Conservation (phyloP, 2,797 vertebrate genomes). For the Lateolabrax maculatus region DNA sequence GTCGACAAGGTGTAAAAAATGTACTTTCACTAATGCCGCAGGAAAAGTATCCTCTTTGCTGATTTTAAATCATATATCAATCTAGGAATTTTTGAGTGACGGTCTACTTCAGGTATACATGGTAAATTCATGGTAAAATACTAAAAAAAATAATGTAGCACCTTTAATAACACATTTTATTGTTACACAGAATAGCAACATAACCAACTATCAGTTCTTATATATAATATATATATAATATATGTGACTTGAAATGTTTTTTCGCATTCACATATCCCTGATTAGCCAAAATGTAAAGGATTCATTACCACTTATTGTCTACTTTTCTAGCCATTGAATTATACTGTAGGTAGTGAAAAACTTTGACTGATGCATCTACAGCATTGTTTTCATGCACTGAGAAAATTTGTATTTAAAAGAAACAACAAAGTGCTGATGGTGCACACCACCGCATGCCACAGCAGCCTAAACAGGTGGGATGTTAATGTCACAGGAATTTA, state of each 20-base stretch:
- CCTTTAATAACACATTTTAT: background rate
- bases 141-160: background rate
- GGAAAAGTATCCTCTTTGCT: slow-evolving; percentile 1
- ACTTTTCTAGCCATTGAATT: slow-evolving; percentile 9
- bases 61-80: slow-evolving; percentile 4
- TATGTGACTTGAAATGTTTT: too few species aligned
- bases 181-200: background rate
- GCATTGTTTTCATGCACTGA: slow-evolving; percentile 17
- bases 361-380: slow-evolving; percentile 26
- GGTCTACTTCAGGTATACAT: background rate
- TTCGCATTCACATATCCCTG: background rate
- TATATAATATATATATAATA: too few species aligned
- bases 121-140: background rate
- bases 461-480: slow-evolving; percentile 48
- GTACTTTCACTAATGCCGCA: background rate
- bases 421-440: slow-evolving; percentile 53
- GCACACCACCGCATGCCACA: slow-evolving; percentile 31
- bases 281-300: background rate
- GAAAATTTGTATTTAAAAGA: slow-evolving; percentile 27
- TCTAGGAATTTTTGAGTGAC: background rate
- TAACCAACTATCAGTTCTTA: too few species aligned
- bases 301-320: background rate
- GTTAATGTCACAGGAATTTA: slow-evolving; percentile 56
- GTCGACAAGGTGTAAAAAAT: background rate
- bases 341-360: slow-evolving; percentile 3